Evolutionary conservation across 2,888 invertebrate species (phyloP), one percentile per base, ranked within the genome.

Genomic region (Diaperis boleti): DNA sequence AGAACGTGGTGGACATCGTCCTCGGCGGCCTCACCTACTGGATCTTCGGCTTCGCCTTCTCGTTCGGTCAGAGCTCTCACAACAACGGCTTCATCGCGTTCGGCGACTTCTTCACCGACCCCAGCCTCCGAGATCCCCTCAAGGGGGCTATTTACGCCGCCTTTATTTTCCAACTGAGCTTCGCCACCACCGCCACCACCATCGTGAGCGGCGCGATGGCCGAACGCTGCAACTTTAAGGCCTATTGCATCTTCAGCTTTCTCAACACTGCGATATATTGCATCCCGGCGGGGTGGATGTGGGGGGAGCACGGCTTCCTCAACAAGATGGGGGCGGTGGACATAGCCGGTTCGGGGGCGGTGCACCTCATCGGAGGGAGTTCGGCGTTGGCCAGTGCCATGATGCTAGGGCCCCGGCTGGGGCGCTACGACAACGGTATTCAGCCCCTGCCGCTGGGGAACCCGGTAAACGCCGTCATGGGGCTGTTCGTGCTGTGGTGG

Each of bases 161-260:
- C 0, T 96, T 95, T 78, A 83, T 96, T 50, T 96, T 96, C 81
- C 96, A 96, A 78, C 82, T 95, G 69, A 94, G 94, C 0, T 95
- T 95, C 72, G 94, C 95, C 0, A 95, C 95, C 0, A 92, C 92
- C 0, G 91, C 95, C 0, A 95, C 95, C 0, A 95, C 95, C 0
- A 95, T 95, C 61, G 95, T 95, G 0, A 94, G 94, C 72, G 96
- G 96, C 0, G 95, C 96, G 3, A 95, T 96, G 94, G 95, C 96
- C 1, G 96, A 96, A 80, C 87, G 95, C 64, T 95, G 94, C 78
- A 91, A 94, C 81, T 93, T 96, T 81, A 91, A 92, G 75, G 95
- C 96, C 0, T 96, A 96, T 78, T 95, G 95, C 73, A 66, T 96
- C 11, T 96, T 95, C 81, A 95, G 95, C 0, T 88, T 94, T 52